Conservation (phyloP, 2,797 vertebrate genomes). For the Sebastes wilsoni region DNA sequence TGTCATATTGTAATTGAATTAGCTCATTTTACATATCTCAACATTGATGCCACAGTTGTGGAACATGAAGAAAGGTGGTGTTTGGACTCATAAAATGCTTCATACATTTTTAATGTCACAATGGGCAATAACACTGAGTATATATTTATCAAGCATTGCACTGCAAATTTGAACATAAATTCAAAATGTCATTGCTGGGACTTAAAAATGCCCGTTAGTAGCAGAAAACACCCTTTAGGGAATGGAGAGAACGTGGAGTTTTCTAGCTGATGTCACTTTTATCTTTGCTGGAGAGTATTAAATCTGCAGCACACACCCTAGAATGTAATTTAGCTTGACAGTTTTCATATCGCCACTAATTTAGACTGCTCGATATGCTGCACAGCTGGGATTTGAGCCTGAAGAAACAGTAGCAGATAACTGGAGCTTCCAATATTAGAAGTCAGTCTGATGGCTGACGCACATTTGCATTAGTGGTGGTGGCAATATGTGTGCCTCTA, state of each 20-base stretch:
- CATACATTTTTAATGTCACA: too few relatives aligned
- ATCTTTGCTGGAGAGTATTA: background rate
- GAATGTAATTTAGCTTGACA: conserved; percentile 2
- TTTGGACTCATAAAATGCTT: too few relatives aligned
- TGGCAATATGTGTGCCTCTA: background rate
- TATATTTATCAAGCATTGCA: too few relatives aligned
- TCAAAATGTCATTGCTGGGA: too few relatives aligned
- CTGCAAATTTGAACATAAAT: too few relatives aligned
- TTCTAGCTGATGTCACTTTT: background rate
- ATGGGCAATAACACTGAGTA: too few relatives aligned
- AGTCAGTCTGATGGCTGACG: background rate
- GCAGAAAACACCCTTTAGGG: background rate
- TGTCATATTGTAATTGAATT: too few relatives aligned
- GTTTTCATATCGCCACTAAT: conserved; percentile 16
- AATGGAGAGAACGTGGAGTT: background rate
- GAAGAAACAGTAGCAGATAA: background rate
- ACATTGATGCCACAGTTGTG: too few relatives aligned
- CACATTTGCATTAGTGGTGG: background rate
- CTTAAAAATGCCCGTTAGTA: too few relatives aligned
- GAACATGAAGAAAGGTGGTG: too few relatives aligned
- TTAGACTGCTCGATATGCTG: background rate
- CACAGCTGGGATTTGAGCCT: conserved; percentile 9
- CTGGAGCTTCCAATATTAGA: conserved; percentile 1
- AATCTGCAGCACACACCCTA: background rate
- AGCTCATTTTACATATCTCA: too few relatives aligned